These are phyloP conservation scores for Diprion similis DNA, from an alignment of 1,140 invertebrate genomes.

Conservation along the genomic window DNA sequence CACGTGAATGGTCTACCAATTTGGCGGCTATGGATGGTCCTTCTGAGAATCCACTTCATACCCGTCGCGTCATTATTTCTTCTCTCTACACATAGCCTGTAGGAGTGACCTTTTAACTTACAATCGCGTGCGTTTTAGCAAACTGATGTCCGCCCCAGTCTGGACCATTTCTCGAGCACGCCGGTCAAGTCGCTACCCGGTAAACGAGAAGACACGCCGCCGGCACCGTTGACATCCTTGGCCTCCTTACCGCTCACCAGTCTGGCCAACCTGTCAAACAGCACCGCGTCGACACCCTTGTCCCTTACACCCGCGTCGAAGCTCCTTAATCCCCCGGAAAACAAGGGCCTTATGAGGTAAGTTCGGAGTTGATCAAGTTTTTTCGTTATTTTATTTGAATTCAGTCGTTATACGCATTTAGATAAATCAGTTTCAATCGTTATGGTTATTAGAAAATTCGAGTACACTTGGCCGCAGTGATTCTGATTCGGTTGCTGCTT, in stretches of 20 bases:
- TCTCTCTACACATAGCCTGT: not conserved
- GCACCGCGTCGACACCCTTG: slow-evolving; percentile 55
- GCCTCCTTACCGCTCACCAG: slow-evolving; percentile 57
- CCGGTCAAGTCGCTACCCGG: slow-evolving; percentile 56
- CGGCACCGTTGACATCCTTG: slow-evolving; percentile 56
- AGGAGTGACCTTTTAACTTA: not conserved
- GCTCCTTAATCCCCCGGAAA: slow-evolving; percentile 54
- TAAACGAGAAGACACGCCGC: slow-evolving; percentile 59
- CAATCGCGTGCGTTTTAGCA: slow-evolving; percentile 42
- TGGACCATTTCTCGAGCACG: slow-evolving; percentile 59
- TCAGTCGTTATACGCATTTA: no score
- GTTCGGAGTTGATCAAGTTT: slow-evolving; percentile 19
- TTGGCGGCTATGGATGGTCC: not conserved
- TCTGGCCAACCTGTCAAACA: slow-evolving; percentile 58
- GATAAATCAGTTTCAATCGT: no score
- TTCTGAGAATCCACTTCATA: not conserved
- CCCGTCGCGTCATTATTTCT: not conserved
- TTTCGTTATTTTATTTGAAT: no score
- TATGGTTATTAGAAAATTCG: no score
- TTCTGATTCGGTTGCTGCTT: no score
- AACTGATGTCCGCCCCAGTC: slow-evolving; percentile 58
- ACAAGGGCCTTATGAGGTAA: slow-evolving; percentile 59
- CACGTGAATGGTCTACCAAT: no score
- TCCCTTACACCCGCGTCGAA: slow-evolving; percentile 57
- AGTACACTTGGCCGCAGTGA: no score